Conservation (phyloP, 2,888 invertebrate genomes). For the Chymomyza fuscimana region DNA sequence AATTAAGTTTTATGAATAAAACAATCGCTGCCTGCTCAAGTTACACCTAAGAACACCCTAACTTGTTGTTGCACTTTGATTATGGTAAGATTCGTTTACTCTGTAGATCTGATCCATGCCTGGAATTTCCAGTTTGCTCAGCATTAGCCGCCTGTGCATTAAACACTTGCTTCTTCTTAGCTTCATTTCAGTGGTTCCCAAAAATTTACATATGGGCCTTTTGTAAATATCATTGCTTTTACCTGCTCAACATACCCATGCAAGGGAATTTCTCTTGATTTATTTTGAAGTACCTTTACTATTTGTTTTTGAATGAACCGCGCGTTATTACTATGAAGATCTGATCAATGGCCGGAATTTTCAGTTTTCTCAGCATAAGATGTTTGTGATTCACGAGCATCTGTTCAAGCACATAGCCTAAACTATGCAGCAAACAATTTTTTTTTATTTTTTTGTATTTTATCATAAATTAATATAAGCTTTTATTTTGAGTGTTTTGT, state of each 20-base stretch:
- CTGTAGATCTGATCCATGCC: neutral
- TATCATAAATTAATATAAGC: too few species aligned
- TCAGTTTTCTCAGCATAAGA: constrained; percentile 53
- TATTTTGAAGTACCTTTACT: too few species aligned
- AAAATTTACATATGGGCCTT: too few species aligned
- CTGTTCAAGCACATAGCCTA: neutral
- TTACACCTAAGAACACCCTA: neutral
- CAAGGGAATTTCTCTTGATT: neutral
- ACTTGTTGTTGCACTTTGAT: neutral
- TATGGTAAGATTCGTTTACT: neutral
- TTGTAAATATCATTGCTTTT: too few species aligned
- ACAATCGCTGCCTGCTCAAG: neutral
- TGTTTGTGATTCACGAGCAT: neutral
- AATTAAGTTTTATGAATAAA: neutral
- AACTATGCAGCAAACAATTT: neutral
- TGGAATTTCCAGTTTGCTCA: constrained; percentile 62
- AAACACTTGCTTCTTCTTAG: too few species aligned
- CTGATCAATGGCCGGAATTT: constrained; percentile 45
- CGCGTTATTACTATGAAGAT: neutral
- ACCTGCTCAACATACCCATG: neutral
- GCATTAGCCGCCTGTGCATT: constrained; percentile 10
- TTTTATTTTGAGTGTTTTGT: too few species aligned
- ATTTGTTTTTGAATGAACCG: too few species aligned
- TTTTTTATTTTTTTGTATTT: too few species aligned
- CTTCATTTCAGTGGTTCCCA: too few species aligned